phyloP scores from a whole-genome alignment of 2,113 vertebrate species.

The Ctenodactylus gundi region DNA sequence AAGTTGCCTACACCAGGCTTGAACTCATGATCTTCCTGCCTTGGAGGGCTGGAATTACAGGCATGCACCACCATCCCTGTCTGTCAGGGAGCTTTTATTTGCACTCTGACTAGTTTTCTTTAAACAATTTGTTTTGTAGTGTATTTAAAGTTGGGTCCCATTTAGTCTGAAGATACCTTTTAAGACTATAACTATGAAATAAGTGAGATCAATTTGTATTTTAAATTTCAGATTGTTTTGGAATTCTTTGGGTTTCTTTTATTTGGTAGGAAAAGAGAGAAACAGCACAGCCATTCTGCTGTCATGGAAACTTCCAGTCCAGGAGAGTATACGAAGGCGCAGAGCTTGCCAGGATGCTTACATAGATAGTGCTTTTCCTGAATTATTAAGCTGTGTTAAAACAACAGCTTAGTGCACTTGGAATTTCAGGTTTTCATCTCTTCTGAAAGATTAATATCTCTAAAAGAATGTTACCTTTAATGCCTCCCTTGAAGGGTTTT shows the following conservation, averaged over 20 bases:
- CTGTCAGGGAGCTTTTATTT: neutral
- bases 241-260: constrained; percentile 25
- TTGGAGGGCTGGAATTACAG: neutral
- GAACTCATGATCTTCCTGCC: neutral
- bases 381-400: constrained; percentile 86
- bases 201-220: constrained; percentile 9
- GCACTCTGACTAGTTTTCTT: constrained; percentile 28
- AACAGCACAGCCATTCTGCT: neutral
- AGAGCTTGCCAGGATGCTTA: constrained; percentile 26
- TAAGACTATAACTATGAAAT: neutral
- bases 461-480: constrained; percentile 64
- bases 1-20: neutral
- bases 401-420: constrained; percentile 75
- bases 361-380: constrained; percentile 69
- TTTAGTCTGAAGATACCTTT: constrained; percentile 10
- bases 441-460: constrained; percentile 86
- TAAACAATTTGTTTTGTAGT: constrained; percentile 3
- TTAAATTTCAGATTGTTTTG: constrained; percentile 1
- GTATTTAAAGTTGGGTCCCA: neutral
- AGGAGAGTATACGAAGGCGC: constrained; percentile 20
- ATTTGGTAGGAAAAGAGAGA: constrained; percentile 31
- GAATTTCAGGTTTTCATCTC: constrained; percentile 76
- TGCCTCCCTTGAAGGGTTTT: constrained; percentile 72
- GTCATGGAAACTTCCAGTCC: constrained; percentile 59
- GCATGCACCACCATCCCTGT: neutral